A percentile compares a stretch with the other conserved stretches of the same genome.
These are phyloP conservation scores for Agrilus mali DNA, from an alignment of 2,888 invertebrate species.

Conservation along the genomic window DNA sequence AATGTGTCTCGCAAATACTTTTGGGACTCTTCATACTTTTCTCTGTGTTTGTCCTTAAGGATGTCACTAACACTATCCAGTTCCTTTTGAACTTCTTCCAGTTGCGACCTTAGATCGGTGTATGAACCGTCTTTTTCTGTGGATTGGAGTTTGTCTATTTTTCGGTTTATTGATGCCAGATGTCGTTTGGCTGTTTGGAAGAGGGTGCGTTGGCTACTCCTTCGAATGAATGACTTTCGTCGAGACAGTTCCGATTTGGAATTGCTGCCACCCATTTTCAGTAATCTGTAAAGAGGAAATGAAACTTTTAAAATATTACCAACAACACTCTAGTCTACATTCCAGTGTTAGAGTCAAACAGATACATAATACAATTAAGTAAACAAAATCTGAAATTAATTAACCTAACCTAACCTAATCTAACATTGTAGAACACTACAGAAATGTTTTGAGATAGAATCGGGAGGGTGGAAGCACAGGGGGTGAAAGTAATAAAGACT, in stretches of 20 bases:
- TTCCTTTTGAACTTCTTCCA: slow-evolving; percentile 3
- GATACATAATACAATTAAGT: too few relatives aligned
- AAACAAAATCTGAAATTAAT: too few relatives aligned
- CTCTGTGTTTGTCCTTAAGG: slow-evolving; percentile 5
- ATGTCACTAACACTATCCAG: background rate
- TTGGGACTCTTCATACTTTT: slow-evolving; percentile 3
- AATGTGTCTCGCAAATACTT: slow-evolving; percentile 1
- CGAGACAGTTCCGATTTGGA: slow-evolving; percentile 4
- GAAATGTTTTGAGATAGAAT: too few relatives aligned
- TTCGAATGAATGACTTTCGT: slow-evolving; percentile 5
- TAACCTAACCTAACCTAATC: too few relatives aligned
- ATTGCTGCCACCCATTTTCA: slow-evolving; percentile 5
- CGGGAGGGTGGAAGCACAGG: too few relatives aligned
- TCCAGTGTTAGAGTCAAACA: too few relatives aligned
- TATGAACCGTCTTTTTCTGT: background rate
- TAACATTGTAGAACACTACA: too few relatives aligned
- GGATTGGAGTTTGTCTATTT: background rate
- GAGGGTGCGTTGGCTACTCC: slow-evolving; percentile 7
- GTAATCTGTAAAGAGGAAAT: background rate
- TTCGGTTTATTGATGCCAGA: slow-evolving; percentile 3
- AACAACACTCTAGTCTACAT: too few relatives aligned
- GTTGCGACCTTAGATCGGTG: slow-evolving; percentile 1
- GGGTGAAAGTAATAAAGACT: too few relatives aligned
- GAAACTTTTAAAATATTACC: too few relatives aligned
- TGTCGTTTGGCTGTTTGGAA: slow-evolving; percentile 4